Evolutionary conservation across 2,113 vertebrate species (phyloP).

Genomic region (Plecotus auritus): DNA sequence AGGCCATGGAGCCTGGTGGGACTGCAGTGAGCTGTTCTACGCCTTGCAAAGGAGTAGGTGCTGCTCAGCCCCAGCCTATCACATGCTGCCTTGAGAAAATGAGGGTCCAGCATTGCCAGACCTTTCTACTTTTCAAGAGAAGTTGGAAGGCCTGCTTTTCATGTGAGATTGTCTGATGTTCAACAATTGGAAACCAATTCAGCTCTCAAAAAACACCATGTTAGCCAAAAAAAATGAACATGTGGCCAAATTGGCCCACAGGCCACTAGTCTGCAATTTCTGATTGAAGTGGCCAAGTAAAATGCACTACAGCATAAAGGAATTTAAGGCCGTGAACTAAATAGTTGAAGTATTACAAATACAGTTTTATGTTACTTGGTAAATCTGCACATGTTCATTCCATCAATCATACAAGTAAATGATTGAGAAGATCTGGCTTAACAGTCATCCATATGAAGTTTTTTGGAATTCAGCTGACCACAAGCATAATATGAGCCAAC

Average conservation of each 20-base stretch:
- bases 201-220: background rate
- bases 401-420: slow-evolving; percentile 8
- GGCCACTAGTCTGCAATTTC: background rate
- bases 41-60: background rate
- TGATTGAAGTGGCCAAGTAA: background rate
- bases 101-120: too few relatives aligned
- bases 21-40: too few relatives aligned
- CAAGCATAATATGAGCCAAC: background rate
- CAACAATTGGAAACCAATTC: background rate
- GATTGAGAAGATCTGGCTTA: slow-evolving; percentile 10
- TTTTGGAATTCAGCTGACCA: slow-evolving; percentile 36
- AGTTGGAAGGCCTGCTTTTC: background rate
- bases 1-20: too few relatives aligned
- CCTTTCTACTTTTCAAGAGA: background rate
- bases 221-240: slow-evolving; percentile 17
- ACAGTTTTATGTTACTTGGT: slow-evolving; percentile 22
- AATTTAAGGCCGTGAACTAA: slow-evolving; percentile 5
- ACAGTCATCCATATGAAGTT: background rate
- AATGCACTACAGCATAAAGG: background rate
- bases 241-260: background rate
- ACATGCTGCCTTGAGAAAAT: background rate
- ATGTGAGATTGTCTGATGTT: background rate
- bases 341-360: slow-evolving; percentile 38
- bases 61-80: background rate
- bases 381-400: slow-evolving; percentile 18